Evolutionary conservation across 2,888 invertebrate species (phyloP).

Genomic region (Lasioglossum calceatum): DNA sequence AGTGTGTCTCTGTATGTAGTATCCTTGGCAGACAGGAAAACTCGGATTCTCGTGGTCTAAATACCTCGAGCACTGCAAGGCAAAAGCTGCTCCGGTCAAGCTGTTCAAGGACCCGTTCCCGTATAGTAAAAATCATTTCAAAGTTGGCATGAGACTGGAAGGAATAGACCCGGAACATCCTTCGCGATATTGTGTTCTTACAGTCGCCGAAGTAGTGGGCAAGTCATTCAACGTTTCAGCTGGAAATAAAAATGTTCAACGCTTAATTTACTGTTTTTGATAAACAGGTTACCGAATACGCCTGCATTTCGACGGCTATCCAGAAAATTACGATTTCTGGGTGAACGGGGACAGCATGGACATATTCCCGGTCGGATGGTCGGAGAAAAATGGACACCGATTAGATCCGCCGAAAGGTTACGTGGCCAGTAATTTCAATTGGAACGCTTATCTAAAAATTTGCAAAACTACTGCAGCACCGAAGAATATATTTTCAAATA

Average conservation of each 20-base stretch:
- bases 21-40: slow-evolving; percentile 90
- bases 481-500: slow-evolving; percentile 90
- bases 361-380: slow-evolving; percentile 97
- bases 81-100: slow-evolving; percentile 90
- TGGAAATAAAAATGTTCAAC: not conserved
- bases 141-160: slow-evolving; percentile 95
- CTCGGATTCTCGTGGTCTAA: slow-evolving; percentile 92
- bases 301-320: slow-evolving; percentile 96
- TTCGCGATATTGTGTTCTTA: slow-evolving; percentile 94
- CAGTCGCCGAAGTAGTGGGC: slow-evolving; percentile 90
- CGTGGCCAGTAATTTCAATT: slow-evolving; percentile 89
- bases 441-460: slow-evolving; percentile 93
- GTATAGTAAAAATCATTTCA: slow-evolving; percentile 90
- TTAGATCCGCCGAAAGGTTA: slow-evolving; percentile 92
- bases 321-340: slow-evolving; percentile 96
- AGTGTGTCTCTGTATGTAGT: slow-evolving; percentile 79
- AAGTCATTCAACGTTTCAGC: slow-evolving; percentile 52
- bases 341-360: slow-evolving; percentile 95
- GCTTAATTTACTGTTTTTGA: not conserved
- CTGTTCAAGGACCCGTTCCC: slow-evolving; percentile 93
- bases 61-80: slow-evolving; percentile 90
- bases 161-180: slow-evolving; percentile 97
- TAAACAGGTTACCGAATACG: slow-evolving; percentile 91
- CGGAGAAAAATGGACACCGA: slow-evolving; percentile 92
- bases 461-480: slow-evolving; percentile 92